phyloP scores from a whole-genome alignment of 2,888 invertebrate genomes.

The Ennomos fuscantarius region DNA sequence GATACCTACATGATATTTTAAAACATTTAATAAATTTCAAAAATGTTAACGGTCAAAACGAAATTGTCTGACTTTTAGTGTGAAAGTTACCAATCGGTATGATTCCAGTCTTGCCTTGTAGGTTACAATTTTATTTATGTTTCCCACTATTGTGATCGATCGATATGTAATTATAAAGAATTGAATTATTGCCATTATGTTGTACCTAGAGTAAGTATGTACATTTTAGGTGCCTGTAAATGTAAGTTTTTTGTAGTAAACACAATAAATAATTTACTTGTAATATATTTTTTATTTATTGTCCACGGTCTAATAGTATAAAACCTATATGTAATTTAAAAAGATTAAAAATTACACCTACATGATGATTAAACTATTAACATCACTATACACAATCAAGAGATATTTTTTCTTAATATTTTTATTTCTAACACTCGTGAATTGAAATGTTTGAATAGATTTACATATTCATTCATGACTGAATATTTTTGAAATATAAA shows the following conservation, averaged over 20 bases:
- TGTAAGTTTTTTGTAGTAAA: slow-evolving; percentile 73
- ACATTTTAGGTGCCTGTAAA: slow-evolving; percentile 81
- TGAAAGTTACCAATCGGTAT: slow-evolving; percentile 67
- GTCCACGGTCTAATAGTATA: neutral
- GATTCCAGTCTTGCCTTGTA: slow-evolving; percentile 65
- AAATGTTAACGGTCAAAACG: slow-evolving; percentile 3
- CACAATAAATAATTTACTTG: slow-evolving; percentile 67
- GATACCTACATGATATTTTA: too few relatives aligned
- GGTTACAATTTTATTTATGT: slow-evolving; percentile 73
- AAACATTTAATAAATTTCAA: too few relatives aligned
- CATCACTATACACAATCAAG: too few relatives aligned
- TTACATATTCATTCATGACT: slow-evolving; percentile 46
- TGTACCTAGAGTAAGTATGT: slow-evolving; percentile 82
- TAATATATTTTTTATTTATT: slow-evolving; percentile 31
- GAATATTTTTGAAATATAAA: slow-evolving; percentile 63
- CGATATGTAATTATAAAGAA: slow-evolving; percentile 58
- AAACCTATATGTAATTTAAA: too few relatives aligned
- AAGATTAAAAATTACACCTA: too few relatives aligned
- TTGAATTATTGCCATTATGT: slow-evolving; percentile 80
- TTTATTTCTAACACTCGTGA: too few relatives aligned
- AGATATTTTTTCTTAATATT: too few relatives aligned
- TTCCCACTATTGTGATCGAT: slow-evolving; percentile 66
- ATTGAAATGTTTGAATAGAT: neutral
- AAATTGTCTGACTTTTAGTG: slow-evolving; percentile 33
- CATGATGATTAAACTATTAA: too few relatives aligned